A percentile compares a stretch with the other conserved stretches of the same genome.
Evolutionary conservation across 2,797 vertebrate genomes (phyloP).

Genomic region (Galagoides demidoff): DNA sequence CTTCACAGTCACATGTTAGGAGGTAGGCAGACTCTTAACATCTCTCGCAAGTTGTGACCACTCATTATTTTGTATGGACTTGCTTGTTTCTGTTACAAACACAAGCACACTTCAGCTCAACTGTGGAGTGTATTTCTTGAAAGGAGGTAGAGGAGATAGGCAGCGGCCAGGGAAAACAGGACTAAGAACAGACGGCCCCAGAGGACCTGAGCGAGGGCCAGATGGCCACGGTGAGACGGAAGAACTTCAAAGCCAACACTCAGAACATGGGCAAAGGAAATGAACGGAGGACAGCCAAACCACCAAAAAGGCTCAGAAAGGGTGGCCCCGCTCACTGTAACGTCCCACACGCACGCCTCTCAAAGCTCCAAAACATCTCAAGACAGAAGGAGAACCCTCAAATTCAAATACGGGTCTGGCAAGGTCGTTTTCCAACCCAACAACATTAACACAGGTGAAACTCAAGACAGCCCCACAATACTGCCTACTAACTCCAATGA

Average conservation of each 20-base stretch:
- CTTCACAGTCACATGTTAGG: not conserved
- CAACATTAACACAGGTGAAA: not conserved
- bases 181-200: rapidly evolving
- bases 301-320: not conserved
- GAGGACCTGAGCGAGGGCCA: not conserved
- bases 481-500: not conserved
- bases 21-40: not conserved
- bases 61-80: not conserved
- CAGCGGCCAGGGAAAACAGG: not conserved
- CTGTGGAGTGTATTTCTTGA: not conserved
- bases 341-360: not conserved
- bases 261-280: not conserved
- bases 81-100: not conserved
- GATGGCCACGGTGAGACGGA: rapidly evolving
- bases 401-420: not conserved
- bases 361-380: not conserved
- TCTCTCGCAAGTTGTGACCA: not conserved
- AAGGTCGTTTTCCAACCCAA: not conserved
- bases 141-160: not conserved
- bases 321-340: not conserved
- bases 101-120: not conserved
- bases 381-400: not conserved
- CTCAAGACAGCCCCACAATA: not conserved
- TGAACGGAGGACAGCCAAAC: not conserved
- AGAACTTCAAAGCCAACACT: not conserved